These are phyloP conservation scores for Diplolepis rosae DNA, from an alignment of 2,888 invertebrate genomes.

Conservation along the genomic window DNA sequence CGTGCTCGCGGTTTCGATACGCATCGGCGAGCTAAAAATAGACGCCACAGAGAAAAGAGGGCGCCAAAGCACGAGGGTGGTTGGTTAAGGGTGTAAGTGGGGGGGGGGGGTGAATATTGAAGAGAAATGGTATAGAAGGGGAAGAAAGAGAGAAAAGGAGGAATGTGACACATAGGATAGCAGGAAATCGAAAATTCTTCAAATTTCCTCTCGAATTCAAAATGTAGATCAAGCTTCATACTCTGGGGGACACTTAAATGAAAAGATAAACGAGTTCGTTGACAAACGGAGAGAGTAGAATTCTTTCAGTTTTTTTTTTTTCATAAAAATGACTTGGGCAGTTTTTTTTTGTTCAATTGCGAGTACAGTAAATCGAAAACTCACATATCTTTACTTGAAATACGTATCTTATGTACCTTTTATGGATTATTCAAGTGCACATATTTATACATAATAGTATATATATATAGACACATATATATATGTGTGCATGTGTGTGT, in stretches of 20 bases:
- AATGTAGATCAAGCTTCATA: constrained; percentile 36
- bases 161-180: constrained; percentile 28
- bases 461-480: constrained; percentile 18
- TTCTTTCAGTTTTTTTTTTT: background rate
- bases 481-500: constrained; percentile 33
- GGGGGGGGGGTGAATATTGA: background rate
- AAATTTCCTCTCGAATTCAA: constrained; percentile 45
- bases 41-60: constrained; percentile 22
- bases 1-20: constrained; percentile 28
- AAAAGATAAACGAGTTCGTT: background rate
- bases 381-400: constrained; percentile 47
- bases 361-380: constrained; percentile 45
- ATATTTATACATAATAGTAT: constrained; percentile 21
- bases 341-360: background rate
- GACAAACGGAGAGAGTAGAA: background rate
- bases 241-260: background rate
- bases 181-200: constrained; percentile 47
- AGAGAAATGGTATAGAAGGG: constrained; percentile 1
- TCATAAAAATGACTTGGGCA: background rate
- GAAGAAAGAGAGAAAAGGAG: background rate
- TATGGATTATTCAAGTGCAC: constrained; percentile 24
- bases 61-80: constrained; percentile 8
- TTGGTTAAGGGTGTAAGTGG: too few relatives aligned
- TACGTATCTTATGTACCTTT: constrained; percentile 36
- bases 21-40: constrained; percentile 35